phyloP scores from a whole-genome alignment of 2,113 vertebrate species.

The Upupa epops region DNA sequence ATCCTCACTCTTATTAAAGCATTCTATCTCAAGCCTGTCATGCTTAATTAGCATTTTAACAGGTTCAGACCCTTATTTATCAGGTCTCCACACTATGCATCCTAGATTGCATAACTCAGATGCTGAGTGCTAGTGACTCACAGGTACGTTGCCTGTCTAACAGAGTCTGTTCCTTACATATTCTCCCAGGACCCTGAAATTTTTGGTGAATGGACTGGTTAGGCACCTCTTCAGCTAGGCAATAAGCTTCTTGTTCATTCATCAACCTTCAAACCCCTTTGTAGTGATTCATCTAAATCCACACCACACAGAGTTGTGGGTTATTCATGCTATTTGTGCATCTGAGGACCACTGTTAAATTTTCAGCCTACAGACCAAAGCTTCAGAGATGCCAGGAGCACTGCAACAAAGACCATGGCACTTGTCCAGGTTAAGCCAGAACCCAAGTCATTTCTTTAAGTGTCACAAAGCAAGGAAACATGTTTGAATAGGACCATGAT shows the following conservation, averaged over 20 bases:
- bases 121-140: accelerated
- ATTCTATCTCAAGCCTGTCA: not conserved
- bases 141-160: not conserved
- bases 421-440: not conserved
- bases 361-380: not conserved
- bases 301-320: no score
- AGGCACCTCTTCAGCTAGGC: not conserved
- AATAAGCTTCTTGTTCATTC: not conserved
- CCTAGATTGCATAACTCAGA: not conserved
- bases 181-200: not conserved
- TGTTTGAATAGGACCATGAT: not conserved
- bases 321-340: accelerated
- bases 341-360: not conserved
- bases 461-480: not conserved
- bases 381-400: not conserved
- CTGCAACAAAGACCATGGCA: not conserved
- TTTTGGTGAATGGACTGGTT: not conserved
- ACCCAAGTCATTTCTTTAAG: not conserved
- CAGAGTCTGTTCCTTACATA: not conserved
- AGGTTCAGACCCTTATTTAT: not conserved
- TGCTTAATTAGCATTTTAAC: not conserved
- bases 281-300: accelerated
- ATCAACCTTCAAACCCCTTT: not conserved
- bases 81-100: not conserved
- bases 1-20: not conserved